phyloP scores from a whole-genome alignment of 2,888 invertebrate species.

The Microplitis deprimator region DNA sequence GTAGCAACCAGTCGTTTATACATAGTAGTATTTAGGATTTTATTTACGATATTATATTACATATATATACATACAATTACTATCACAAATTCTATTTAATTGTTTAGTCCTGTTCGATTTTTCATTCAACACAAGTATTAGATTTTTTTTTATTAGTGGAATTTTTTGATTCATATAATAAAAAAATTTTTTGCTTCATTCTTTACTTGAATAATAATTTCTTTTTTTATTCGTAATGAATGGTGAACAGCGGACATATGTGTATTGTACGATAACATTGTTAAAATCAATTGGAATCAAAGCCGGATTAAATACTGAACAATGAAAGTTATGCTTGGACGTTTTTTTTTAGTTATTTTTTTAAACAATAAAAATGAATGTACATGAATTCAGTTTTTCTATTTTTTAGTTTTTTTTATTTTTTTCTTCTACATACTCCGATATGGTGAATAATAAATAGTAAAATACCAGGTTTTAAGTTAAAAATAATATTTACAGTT shows the following conservation, averaged over 20 bases:
- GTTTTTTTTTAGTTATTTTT: neutral
- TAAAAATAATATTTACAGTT: neutral
- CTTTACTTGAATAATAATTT: too few species aligned
- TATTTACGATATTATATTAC: too few species aligned
- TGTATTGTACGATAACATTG: conserved; percentile 1
- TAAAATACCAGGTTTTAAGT: neutral
- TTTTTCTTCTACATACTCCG: neutral
- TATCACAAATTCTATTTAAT: too few species aligned
- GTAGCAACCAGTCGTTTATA: too few species aligned
- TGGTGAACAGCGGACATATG: neutral
- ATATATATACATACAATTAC: too few species aligned
- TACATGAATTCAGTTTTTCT: neutral
- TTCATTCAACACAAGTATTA: too few species aligned
- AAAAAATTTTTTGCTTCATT: too few species aligned
- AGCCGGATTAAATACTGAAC: neutral
- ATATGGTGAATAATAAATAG: neutral
- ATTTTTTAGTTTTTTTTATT: too few species aligned
- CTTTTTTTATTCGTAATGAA: neutral
- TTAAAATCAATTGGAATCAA: neutral
- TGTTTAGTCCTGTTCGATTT: too few species aligned
- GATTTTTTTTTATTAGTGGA: too few species aligned
- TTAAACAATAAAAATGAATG: neutral
- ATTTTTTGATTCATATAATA: too few species aligned
- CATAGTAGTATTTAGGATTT: too few species aligned
- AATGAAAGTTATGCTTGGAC: neutral